Evolutionary conservation across 2,797 vertebrate genomes (phyloP).

Genomic region (Fratercula arctica): DNA sequence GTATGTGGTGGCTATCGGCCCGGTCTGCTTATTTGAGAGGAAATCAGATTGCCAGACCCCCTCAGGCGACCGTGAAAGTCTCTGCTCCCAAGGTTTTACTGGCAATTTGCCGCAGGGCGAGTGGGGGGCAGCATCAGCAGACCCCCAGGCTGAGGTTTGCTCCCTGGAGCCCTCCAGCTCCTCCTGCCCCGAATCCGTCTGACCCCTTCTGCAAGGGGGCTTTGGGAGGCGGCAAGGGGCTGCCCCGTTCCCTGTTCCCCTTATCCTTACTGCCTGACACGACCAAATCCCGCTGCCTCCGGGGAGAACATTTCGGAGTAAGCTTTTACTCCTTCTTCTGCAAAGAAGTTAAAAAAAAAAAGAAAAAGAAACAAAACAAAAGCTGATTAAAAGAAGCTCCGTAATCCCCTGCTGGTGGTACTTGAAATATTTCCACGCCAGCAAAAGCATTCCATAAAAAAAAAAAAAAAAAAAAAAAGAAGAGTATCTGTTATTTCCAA

Average conservation of each 20-base stretch:
- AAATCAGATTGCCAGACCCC: not conserved
- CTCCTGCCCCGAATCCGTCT: not conserved
- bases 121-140: not conserved
- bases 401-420: not conserved
- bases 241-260: not conserved
- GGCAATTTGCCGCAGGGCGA: accelerated
- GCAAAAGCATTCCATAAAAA: not conserved
- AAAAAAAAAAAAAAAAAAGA: not conserved
- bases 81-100: not conserved
- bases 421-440: slow-evolving; percentile 2
- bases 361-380: slow-evolving; percentile 24
- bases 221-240: not conserved
- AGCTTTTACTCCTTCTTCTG: not conserved
- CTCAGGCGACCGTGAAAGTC: not conserved
- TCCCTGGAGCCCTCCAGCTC: not conserved
- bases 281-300: not conserved
- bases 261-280: not conserved
- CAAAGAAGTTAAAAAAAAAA: not conserved
- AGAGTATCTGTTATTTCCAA: not conserved
- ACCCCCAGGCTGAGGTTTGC: not conserved
- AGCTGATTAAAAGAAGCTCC: slow-evolving; percentile 4
- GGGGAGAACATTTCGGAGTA: not conserved
- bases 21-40: not conserved
- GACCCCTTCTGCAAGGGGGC: not conserved
- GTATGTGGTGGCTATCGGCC: not conserved